Percentiles rank a stretch among this genome's conserved stretches.
phyloP scores from a whole-genome alignment of 1,140 invertebrate species.

The Drosophila fuyamai region DNA sequence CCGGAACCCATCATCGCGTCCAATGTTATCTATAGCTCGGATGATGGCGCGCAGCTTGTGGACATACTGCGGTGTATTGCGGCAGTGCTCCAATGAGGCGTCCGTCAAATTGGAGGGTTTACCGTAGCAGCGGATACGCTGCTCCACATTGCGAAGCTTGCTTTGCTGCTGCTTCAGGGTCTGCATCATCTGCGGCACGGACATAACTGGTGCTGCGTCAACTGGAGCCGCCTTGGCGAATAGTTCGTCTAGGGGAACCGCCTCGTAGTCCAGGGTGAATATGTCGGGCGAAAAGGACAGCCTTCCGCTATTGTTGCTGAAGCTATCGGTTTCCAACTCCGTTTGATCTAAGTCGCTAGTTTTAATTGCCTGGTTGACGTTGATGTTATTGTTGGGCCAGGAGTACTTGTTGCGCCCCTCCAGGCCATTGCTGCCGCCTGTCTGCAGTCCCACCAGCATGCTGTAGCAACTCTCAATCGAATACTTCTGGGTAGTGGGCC shows the following conservation, averaged over 20 bases:
- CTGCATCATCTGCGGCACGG: constrained; percentile 63
- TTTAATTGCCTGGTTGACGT: constrained; percentile 60
- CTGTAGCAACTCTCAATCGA: constrained; percentile 81
- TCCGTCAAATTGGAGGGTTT: constrained; percentile 50
- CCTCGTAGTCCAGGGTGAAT: constrained; percentile 63
- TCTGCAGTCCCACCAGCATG: constrained; percentile 77
- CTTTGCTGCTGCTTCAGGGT: constrained; percentile 58
- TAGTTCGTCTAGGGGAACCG: constrained; percentile 71
- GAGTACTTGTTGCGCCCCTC: constrained; percentile 77
- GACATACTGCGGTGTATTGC: constrained; percentile 45
- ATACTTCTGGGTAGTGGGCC: constrained; percentile 60
- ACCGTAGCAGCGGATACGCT: constrained; percentile 58
- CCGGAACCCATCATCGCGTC: constrained; percentile 61
- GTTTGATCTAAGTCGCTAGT: constrained; percentile 76
- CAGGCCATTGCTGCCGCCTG: constrained; percentile 69
- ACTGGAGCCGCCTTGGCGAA: constrained; percentile 54
- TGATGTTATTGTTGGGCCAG: constrained; percentile 62
- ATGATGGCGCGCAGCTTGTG: constrained; percentile 57
- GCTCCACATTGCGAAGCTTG: constrained; percentile 59
- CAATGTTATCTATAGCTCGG: constrained; percentile 65
- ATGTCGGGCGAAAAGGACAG: constrained; percentile 68
- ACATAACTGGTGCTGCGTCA: constrained; percentile 20
- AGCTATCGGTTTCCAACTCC: constrained; percentile 15
- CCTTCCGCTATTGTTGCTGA: constrained; percentile 30
- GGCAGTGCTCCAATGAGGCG: constrained; percentile 28